Percentiles rank a stretch among this genome's conserved stretches.
Evolutionary conservation across 2,113 vertebrate species (phyloP).

Genomic region (Typhlomys cinereus): DNA sequence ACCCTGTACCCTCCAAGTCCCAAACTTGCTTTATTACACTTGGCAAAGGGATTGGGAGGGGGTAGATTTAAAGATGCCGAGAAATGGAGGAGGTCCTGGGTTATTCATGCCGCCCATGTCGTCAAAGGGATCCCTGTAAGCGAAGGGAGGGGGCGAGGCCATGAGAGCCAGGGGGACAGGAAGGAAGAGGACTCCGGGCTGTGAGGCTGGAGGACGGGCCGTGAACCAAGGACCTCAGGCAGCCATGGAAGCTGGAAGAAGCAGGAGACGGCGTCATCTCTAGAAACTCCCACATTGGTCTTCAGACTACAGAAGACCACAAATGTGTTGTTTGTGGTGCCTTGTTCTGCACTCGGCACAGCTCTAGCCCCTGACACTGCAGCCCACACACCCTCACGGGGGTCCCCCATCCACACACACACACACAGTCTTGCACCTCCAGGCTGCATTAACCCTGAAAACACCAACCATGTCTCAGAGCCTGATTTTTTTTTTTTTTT

Average conservation of each 20-base stretch:
- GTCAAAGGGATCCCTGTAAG: not conserved
- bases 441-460: not conserved
- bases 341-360: not conserved
- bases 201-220: not conserved
- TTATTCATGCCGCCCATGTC: not conserved
- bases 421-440: not conserved
- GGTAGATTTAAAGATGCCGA: not conserved
- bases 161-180: not conserved
- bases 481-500: too few species aligned
- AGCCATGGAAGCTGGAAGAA: not conserved
- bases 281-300: not conserved
- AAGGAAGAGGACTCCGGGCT: not conserved
- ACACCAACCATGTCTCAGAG: not conserved
- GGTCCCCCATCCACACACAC: not conserved
- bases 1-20: not conserved
- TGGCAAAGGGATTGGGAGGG: not conserved
- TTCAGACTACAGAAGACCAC: not conserved
- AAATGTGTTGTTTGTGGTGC: not conserved
- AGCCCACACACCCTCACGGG: accelerated
- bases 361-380: accelerated
- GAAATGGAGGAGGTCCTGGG: not conserved
- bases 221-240: not conserved
- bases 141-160: not conserved
- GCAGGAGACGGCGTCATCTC: not conserved
- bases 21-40: not conserved